These are phyloP conservation scores for Pteropus alecto DNA, from an alignment of 2,113 vertebrate species.

Conservation along the genomic window DNA sequence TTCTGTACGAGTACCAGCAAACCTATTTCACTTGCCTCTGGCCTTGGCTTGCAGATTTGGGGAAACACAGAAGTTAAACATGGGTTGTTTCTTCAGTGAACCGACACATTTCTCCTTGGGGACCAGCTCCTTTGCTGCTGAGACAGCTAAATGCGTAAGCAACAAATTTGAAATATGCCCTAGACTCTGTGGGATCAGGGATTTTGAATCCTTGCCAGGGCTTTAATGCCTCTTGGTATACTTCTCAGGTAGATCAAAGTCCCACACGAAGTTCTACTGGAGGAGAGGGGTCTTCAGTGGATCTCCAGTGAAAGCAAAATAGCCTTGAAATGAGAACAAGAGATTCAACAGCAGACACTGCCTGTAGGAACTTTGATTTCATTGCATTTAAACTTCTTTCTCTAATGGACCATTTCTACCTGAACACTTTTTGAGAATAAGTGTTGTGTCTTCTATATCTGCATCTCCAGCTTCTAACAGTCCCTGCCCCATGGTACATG, in stretches of 20 bases:
- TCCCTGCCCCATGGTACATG: no score
- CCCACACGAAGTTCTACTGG: not conserved
- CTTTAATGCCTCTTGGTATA: not conserved
- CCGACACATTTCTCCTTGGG: not conserved
- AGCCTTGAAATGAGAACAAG: not conserved
- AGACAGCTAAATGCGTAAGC: constrained; percentile 37
- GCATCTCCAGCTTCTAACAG: not conserved
- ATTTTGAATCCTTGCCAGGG: not conserved
- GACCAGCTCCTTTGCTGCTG: not conserved
- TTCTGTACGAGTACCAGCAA: not conserved
- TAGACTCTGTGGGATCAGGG: constrained; percentile 40
- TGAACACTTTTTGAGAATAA: not conserved
- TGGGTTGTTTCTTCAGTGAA: not conserved
- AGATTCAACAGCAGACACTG: not conserved
- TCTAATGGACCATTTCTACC: not conserved
- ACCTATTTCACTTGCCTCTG: not conserved
- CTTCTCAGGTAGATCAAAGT: not conserved
- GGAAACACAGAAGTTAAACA: constrained; percentile 1
- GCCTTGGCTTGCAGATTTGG: not conserved
- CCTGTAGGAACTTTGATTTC: not conserved
- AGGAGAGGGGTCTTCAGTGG: not conserved
- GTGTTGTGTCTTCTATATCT: not conserved
- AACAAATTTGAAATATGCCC: constrained; percentile 48
- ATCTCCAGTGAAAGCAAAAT: not conserved
- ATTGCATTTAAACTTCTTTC: not conserved